Evolutionary conservation across 1,140 invertebrate genomes (phyloP), one percentile per base, ranked within the genome.

Genomic region (Achroia grisella): DNA sequence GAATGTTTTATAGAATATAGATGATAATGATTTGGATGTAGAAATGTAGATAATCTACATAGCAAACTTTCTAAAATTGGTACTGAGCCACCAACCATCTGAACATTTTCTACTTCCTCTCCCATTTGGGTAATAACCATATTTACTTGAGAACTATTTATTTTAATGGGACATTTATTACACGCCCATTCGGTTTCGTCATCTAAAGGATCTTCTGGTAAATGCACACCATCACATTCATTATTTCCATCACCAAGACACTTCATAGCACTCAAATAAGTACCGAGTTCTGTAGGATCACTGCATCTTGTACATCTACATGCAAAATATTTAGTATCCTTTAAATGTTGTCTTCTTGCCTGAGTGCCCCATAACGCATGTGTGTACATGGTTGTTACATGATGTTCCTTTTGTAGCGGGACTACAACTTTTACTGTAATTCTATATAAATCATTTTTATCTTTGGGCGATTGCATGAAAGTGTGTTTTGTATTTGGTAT

Each of bases 331-430:
- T 96, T 96, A 0, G 92, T 94, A 37, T 92, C 88, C 33, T 88
- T 87, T 2, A 97, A 82, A 88, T 96, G 94, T 57, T 93, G 90
- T 44, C 91, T 87, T 54, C 95, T 87, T 10, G 90, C 89, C 61
- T 91, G 90, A 0, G 94, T 96, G 1, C 93, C 91, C 94, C 93
- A 95, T 39, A 96, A 77, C 2, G 93, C 93, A 66, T 96, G 94
- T 1, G 94, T 94, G 52, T 96, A 95, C 87, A 92, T 93, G 0
- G 93, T 94, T n/a, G 87, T 89, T 8, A 95, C 86, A 62, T 94
- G 91, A 28, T 91, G 87, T 0, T 90, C 92, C 66, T 92, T 91
- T 53, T 87, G 76, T 44, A 96, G 89, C 10, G 89, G 77, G 34
- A 89, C 75, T 0, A 91, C 89, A 4, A 91, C 90, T 51, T 88